Evolutionary conservation across 2,113 vertebrate species (phyloP).

Genomic region (Tachysurus fulvidraco): DNA sequence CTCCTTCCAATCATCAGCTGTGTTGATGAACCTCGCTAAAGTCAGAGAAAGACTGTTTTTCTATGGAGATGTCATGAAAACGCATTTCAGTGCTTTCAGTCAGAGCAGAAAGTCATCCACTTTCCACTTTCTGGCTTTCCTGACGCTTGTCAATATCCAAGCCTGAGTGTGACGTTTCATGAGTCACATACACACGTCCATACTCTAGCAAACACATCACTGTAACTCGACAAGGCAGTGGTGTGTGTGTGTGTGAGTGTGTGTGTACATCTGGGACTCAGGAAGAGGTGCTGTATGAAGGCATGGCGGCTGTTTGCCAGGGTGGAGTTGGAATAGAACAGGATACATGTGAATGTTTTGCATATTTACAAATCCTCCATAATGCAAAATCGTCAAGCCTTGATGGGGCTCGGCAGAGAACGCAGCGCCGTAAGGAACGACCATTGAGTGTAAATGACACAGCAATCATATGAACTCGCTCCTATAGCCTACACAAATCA

Average conservation of each 20-base stretch:
- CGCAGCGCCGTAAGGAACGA: background rate
- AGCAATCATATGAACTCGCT: background rate
- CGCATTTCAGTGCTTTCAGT: background rate
- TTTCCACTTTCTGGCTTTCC: background rate
- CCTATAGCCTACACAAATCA: background rate
- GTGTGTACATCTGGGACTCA: background rate
- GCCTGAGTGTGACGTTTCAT: background rate
- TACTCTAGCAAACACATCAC: background rate
- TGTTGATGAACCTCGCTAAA: background rate
- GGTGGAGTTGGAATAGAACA: slow-evolving; percentile 1
- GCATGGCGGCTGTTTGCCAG: background rate
- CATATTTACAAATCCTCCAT: slow-evolving; percentile 8
- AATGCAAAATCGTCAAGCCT: slow-evolving; percentile 4
- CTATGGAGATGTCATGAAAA: background rate
- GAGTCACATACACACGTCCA: background rate
- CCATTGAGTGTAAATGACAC: background rate
- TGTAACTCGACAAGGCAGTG: background rate
- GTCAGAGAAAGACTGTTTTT: background rate
- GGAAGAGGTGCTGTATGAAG: background rate
- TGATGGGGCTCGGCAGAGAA: background rate
- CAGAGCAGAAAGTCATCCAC: background rate
- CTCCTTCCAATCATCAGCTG: background rate
- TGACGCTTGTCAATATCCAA: background rate
- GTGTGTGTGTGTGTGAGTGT: background rate
- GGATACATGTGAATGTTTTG: slow-evolving; percentile 13